Evolutionary conservation across 2,113 vertebrate species (phyloP), one percentile per base, ranked within the genome.

Genomic region (Uropsilus gracilis): DNA sequence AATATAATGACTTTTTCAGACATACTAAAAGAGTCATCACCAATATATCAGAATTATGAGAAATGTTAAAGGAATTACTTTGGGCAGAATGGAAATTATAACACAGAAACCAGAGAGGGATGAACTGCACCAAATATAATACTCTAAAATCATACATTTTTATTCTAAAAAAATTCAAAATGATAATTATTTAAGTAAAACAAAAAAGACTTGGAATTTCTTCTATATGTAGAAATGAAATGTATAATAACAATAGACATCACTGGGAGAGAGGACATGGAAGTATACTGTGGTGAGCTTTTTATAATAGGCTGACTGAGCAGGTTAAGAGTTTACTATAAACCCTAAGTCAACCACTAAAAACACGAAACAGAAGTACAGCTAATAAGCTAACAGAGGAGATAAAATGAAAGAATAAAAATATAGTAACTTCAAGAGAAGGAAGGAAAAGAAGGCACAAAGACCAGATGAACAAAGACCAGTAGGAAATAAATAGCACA

Each of bases 21-120:
- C 34, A 92, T 48, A 69, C 48, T 73, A 42, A 93, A 68, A 20
- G 55, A 82, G 89, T 78, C 20, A 83, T 82, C n/a, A 83, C 16
- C 26, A 78, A 55, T 22, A 42, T 37, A 66, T 7, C 32, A 89
- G 32, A 72, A 61, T 8, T 53, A 71, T 1, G 72, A 69, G 82
- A 93, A 95, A 76, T 22, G 16, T 73, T 87, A 61, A 88, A 8
- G 42, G 48, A 95, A 86, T 83, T 76, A 42, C n/a, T 87, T 73
- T 8, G 53, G 50, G 44, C 3, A 69, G 28, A 68, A 55, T n/a
- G 20, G 5, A 71, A 86, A 69, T 90, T 48, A 75, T 39, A 83
- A 55, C 13, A 57, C 17, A 30, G 61, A 90, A 37, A 83, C 55
- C 9, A 30, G n/a, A 81, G 71, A 88, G 17, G 24, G 81, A 93